Percentiles rank a stretch among this genome's conserved stretches.
phyloP scores from a whole-genome alignment of 2,888 invertebrate species.

The Drosophila affinis region DNA sequence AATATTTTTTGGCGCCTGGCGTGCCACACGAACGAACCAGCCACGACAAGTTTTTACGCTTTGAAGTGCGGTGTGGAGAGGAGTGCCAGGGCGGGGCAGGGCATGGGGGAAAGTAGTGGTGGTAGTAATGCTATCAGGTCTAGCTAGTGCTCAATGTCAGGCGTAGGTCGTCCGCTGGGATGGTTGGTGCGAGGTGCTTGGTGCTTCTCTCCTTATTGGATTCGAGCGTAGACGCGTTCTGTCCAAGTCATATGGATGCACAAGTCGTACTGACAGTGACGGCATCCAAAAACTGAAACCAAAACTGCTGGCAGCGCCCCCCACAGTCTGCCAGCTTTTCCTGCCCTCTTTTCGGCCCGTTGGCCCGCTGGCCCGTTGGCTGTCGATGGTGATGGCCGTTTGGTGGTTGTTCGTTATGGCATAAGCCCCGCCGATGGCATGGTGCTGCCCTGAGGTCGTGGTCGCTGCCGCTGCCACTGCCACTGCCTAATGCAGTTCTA shows the following conservation, averaged over 20 bases:
- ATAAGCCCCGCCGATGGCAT: slow-evolving; percentile 58
- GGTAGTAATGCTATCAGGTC: slow-evolving; percentile 6
- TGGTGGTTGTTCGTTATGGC: slow-evolving; percentile 57
- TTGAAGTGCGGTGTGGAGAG: not conserved
- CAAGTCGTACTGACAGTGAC: slow-evolving; percentile 72
- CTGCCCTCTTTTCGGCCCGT: not conserved
- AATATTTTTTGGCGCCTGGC: slow-evolving; percentile 48
- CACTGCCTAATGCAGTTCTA: slow-evolving; percentile 67
- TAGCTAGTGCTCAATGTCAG: slow-evolving; percentile 63
- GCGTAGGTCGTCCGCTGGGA: slow-evolving; percentile 57
- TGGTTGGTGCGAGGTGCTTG: slow-evolving; percentile 7
- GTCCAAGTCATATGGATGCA: slow-evolving; percentile 74
- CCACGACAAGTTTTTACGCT: slow-evolving; percentile 9
- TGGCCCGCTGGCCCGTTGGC: not conserved
- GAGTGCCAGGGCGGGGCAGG: not conserved
- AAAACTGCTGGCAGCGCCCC: slow-evolving; percentile 16
- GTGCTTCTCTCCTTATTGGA: slow-evolving; percentile 18
- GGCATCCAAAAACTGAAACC: slow-evolving; percentile 55
- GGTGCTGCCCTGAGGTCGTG: not conserved
- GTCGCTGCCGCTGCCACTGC: not conserved
- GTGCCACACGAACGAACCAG: slow-evolving; percentile 64
- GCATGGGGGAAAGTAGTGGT: not conserved
- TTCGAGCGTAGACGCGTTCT: slow-evolving; percentile 11
- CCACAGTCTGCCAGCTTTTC: slow-evolving; percentile 2
- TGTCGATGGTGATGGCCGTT: not conserved